Percentiles rank a stretch among this genome's conserved stretches.
Conservation (phyloP, 2,888 invertebrate species). For the Pseudococcus jackbeardsleyi region DNA sequence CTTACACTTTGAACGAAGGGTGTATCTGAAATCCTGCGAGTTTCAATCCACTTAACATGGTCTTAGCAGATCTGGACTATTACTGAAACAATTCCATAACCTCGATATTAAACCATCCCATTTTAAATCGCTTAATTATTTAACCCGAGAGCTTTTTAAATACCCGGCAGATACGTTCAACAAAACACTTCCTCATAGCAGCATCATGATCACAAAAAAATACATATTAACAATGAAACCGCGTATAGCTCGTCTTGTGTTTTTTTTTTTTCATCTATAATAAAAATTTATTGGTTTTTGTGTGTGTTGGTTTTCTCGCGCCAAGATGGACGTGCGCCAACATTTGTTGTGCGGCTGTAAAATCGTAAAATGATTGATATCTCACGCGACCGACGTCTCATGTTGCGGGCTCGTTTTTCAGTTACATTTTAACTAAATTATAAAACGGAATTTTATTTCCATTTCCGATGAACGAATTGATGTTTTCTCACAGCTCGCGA, state of each 20-base stretch:
- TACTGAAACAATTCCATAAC: background rate
- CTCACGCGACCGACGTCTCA: constrained; percentile 14
- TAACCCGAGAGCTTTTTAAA: background rate
- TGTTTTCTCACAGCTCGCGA: too few relatives aligned
- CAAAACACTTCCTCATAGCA: constrained; percentile 20
- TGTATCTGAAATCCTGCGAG: background rate
- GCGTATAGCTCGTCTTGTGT: background rate
- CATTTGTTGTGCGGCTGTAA: background rate
- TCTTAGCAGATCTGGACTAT: background rate
- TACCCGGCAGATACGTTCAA: background rate
- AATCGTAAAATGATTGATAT: constrained; percentile 47
- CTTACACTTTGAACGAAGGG: background rate
- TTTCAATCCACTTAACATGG: background rate
- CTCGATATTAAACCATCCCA: background rate
- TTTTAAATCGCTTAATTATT: background rate
- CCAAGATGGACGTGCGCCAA: constrained; percentile 37
- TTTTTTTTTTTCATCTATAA: constrained; percentile 1
- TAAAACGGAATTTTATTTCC: constrained; percentile 5
- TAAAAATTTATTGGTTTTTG: constrained; percentile 35
- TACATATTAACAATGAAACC: constrained; percentile 15
- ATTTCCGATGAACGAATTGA: background rate
- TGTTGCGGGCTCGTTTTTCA: constrained; percentile 14
- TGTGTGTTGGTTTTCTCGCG: constrained; percentile 30
- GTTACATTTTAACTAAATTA: constrained; percentile 39
- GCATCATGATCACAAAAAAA: background rate